A percentile compares a stretch with the other conserved stretches of the same genome.
Conservation (phyloP, 1,140 invertebrate species). For the Probaryconus sp. region DNA sequence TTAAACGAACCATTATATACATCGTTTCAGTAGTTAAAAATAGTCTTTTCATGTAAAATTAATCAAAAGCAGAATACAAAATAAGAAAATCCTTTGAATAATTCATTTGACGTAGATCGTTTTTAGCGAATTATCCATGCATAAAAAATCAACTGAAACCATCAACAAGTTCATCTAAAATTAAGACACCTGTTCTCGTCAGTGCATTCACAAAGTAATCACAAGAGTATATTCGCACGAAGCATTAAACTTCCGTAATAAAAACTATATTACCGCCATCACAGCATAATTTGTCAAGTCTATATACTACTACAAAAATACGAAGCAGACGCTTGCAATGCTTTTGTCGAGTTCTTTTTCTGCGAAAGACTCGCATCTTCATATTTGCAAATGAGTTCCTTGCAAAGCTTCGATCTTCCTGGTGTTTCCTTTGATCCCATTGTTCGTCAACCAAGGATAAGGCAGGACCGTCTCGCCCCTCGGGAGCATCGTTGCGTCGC, state of each 20-base stretch:
- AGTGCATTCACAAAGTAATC: too few relatives aligned
- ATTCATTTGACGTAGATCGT: too few relatives aligned
- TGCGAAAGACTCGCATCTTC: slow-evolving; percentile 46
- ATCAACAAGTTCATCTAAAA: too few relatives aligned
- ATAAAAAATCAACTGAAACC: too few relatives aligned
- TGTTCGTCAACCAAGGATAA: slow-evolving; percentile 52
- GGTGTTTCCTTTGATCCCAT: slow-evolving; percentile 55
- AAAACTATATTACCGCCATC: slow-evolving; percentile 53
- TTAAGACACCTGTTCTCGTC: too few relatives aligned
- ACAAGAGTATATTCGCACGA: too few relatives aligned
- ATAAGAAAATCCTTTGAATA: too few relatives aligned
- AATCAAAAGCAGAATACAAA: too few relatives aligned
- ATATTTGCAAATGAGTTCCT: slow-evolving; percentile 62
- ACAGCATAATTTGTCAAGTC: slow-evolving; percentile 54
- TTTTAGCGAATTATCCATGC: too few relatives aligned
- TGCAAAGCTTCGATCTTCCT: slow-evolving; percentile 45
- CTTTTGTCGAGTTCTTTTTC: slow-evolving; percentile 38
- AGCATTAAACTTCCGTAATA: slow-evolving; percentile 9
- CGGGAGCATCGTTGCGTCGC: slow-evolving; percentile 60
- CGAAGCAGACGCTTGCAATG: slow-evolving; percentile 50
- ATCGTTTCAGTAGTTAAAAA: too few relatives aligned
- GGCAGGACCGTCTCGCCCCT: slow-evolving; percentile 32
- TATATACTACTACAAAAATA: slow-evolving; percentile 33
- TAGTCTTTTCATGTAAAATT: too few relatives aligned
- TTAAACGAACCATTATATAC: too few relatives aligned